These are phyloP conservation scores for Crematogaster levior DNA, from an alignment of 2,888 invertebrate genomes.

Conservation along the genomic window DNA sequence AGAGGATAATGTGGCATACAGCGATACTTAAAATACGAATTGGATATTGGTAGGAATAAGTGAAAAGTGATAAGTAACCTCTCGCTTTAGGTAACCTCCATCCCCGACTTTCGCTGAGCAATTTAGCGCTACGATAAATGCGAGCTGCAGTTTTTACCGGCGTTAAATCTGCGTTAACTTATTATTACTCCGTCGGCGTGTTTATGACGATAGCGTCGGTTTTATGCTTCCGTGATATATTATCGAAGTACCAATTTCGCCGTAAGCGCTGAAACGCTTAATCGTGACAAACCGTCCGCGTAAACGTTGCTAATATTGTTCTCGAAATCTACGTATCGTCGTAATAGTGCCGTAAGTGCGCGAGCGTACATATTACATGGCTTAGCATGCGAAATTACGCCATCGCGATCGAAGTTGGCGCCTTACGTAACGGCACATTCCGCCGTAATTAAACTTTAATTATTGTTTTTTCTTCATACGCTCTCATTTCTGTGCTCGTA, in stretches of 20 bases:
- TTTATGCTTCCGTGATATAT: constrained; percentile 62
- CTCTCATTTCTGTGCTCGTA: not conserved
- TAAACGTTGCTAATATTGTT: constrained; percentile 49
- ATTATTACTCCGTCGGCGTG: constrained; percentile 70
- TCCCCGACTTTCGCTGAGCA: constrained; percentile 57
- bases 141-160: constrained; percentile 65
- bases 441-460: not conserved
- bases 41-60: constrained; percentile 53
- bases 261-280: constrained; percentile 41
- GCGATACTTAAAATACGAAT: not conserved
- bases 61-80: constrained; percentile 65
- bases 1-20: not conserved
- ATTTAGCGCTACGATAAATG: constrained; percentile 75
- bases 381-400: constrained; percentile 27
- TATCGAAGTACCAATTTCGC: constrained; percentile 59
- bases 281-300: constrained; percentile 48
- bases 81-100: constrained; percentile 55
- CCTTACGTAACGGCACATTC: not conserved
- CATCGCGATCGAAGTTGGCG: not conserved
- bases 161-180: constrained; percentile 78
- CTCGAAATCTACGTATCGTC: constrained; percentile 19
- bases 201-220: constrained; percentile 68
- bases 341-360: constrained; percentile 7
- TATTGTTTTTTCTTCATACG: not conserved
- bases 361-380: constrained; percentile 17